Base-by-base conservation (phyloP, 2,113 vertebrate genomes). In the Leptobrachium leishanense region DNA sequence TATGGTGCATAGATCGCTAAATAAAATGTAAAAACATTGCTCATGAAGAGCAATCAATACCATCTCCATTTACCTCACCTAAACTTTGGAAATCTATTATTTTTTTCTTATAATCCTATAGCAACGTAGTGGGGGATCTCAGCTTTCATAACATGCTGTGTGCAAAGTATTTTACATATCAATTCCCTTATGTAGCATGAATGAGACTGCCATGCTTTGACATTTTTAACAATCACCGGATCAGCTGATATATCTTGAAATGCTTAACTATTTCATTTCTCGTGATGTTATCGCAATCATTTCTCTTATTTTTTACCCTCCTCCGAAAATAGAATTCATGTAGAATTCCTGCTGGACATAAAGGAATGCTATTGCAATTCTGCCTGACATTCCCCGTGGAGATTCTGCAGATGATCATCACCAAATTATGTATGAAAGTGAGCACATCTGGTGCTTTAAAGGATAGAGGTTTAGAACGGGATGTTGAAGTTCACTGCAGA, bases 381-480 rank as follows among this genome's bases (percentile, higher is more conserved):
- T 74, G 71, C 77, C 77, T 80, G 46, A 74, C 53, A 50, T 74
- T 80, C 71, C 71, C 77, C 74, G 53, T 74, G 63, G 71, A 74
- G 63, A 70, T 55, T 67, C 40, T 68, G 42, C 70, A 74, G 71
- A 62, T 63, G 74, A 74, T 74, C 64, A 68, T 68, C 64, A 80
- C 77, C 77, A 80, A 80, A 80, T 80, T 80, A 74, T 74, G 68
- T 67, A 80, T 74, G 77, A 74, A 74, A 74, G 63, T 3, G 15
- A 67, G 65, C 69, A 79, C 77, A 79, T 79, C 77, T 79, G 77
- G 77, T 57, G 20, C 46, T 79, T 62, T 44, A 54, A 73, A 62
- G 50, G 8, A 44, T 67, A 50, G 11, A 66, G 70, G 11, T 64
- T 15, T 46, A 79, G 71, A 64, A 43, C 20, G 11, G 57, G 69